phyloP scores from a whole-genome alignment of 2,888 invertebrate genomes.

The Cosmorhoe ocellata region DNA sequence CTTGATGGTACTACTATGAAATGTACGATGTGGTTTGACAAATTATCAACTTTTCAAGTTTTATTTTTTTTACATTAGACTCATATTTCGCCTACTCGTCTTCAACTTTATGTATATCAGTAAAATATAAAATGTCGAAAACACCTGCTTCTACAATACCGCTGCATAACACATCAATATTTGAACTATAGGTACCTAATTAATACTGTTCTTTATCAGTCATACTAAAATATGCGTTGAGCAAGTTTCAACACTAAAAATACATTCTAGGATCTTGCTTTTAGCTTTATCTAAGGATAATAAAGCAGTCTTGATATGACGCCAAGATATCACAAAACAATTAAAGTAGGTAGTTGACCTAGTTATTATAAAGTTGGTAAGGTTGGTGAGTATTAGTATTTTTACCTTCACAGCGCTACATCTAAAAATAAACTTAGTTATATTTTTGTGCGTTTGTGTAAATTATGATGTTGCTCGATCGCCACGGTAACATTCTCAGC shows the following conservation, averaged over 20 bases:
- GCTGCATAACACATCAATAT: too few relatives aligned
- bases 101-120: too few relatives aligned
- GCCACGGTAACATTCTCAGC: neutral
- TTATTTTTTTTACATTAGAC: too few relatives aligned
- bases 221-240: neutral
- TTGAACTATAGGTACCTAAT: too few relatives aligned
- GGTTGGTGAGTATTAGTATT: neutral
- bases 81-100: too few relatives aligned
- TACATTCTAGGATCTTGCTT: neutral
- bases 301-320: conserved; percentile 15
- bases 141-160: too few relatives aligned
- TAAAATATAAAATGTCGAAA: too few relatives aligned
- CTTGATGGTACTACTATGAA: too few relatives aligned
- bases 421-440: conserved; percentile 5
- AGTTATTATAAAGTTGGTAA: conserved; percentile 35
- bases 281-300: conserved; percentile 18
- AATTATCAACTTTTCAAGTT: too few relatives aligned
- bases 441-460: neutral
- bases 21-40: too few relatives aligned
- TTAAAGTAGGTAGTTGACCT: conserved; percentile 38
- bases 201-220: too few relatives aligned
- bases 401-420: neutral
- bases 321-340: conserved; percentile 20
- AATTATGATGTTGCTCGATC: neutral
- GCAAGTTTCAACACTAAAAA: conserved; percentile 3